Evolutionary conservation across 2,888 invertebrate species (phyloP), one percentile per base, ranked within the genome.

Genomic region (Cephus pygmeus): DNA sequence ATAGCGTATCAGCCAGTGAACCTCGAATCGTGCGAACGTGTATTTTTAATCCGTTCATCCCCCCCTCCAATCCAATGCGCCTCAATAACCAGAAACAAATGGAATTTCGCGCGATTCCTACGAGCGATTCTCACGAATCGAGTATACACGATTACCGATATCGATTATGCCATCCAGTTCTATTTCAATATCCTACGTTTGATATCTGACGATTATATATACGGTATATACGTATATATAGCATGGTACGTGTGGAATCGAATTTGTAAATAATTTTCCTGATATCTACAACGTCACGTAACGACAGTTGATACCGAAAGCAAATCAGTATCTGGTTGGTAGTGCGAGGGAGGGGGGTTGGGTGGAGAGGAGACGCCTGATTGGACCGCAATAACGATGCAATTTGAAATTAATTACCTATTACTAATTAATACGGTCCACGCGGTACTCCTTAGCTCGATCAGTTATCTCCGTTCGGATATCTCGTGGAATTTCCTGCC

Each of bases 51-150:
- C 23, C 56, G 9, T 9, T 4, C 56, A 0, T 1, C 40, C 12
- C 40, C 40, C 15, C 12, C 36, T 4, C 4, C 15, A 1, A 56
- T 9, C 56, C 23, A 56, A 56, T 23, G 2, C 56, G 23, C 9
- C 56, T 9, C 56, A 23, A 56, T 56, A 56, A 23, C 23, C 56
- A 78, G 86, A 86, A 85, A 84, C 88, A 88, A 89, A 89, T 89
- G 87, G 88, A 87, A 88, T 89, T 89, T 89, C 87, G 85, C 89
- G 81, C 87, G 87, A 83, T 82, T 82, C 83, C 83, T 84, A 88
- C 84, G 87, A 86, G 85, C 85, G 79, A 84, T 81, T 86, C 85
- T 86, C 88, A 89, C 89, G 88, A 87, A 83, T 81, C 81, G 77
- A 30, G 12, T 33, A 12, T 71, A 31, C 11, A 40, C 23, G 15